Evolutionary conservation across 2,888 invertebrate species (phyloP), one percentile per base, ranked within the genome.

Genomic region (Cerceris rybyensis): DNA sequence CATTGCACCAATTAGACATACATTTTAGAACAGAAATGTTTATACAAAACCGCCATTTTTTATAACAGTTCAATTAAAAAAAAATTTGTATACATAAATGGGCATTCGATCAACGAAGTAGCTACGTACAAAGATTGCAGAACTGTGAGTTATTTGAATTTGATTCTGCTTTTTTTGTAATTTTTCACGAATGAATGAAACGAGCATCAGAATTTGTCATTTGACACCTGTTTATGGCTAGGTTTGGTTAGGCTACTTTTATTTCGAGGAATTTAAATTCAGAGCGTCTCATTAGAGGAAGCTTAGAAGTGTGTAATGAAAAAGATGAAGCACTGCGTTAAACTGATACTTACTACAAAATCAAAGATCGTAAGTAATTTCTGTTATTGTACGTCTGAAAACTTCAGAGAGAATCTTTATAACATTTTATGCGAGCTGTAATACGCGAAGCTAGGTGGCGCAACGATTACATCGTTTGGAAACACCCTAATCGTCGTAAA

Each of bases 331-430:
- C 8, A 17, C 52, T 4, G 41, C 16, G 64, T 55, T 67, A 50
- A 17, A 0, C 1, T 0, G 28, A 9, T 83, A 83, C 83, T 77
- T 63, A 83, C 83, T 73, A 73, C 16, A 71, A 78, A 70, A 63
- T 71, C 43, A 59, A 54, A 17, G 52, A 46, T 54, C 66, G 68
- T 46, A 65, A 41, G 70, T 55, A 72, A 77, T 63, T 68, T 54
- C 66, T 75, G 70, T 59, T 74, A 59, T 73, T 58, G 42, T 72
- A 70, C 69, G 61, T 52, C 73, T 63, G 42, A 57, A 83, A 69
- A 80, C 73, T 74, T 83, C 80, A 73, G 75, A 69, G 65, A 17
- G 49, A 73, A 80, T 83, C 70, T 73, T 70, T 75, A 73, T 71
- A 71, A 55, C 70, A 60, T 67, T 82, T 77, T 75, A 58, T 71